Base-by-base conservation (phyloP, 2,888 invertebrate species). In the Acleris emargana region DNA sequence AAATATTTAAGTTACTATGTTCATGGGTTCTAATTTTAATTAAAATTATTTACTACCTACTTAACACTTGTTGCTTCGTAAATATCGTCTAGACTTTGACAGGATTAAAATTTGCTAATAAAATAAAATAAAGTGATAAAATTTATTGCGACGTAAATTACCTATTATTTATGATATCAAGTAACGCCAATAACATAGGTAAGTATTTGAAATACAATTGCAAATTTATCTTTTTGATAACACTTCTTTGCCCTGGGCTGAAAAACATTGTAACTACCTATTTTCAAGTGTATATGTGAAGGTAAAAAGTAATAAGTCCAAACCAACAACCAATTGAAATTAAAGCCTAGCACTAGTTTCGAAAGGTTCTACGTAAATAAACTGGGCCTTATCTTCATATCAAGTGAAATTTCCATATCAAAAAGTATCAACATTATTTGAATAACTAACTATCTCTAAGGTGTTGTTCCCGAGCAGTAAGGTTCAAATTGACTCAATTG, bases 151-250 rank as follows among this genome's bases (percentile, higher is more conserved):
- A 32, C n/a, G 13, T 54, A 18, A 5, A 38, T 18, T 42, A n/a
- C n/a, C n/a, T n/a, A 20, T 55, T 20, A 11, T 11, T 16, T 51
- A 25, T 3, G n/a, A n/a, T 13, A 49, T n/a, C 17, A 17, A 22
- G 5, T 25, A 47, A 45, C 3, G 5, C 13, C 47, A n/a, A 16
- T 16, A 17, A 4, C 16, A 6, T 32, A 18, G 3, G 5, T 32
- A 18, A 1, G 5, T 20, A 13, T 45, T 45, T 25, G 22, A 17
- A 17, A 18, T 6, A 49, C 43, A 6, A n/a, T 58, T 49, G 47
- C 32, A 13, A 32, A 58, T 38, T 49, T n/a, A 49, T 17, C 28
- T n/a, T 22, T 11, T 25, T 28, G 57, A 57, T 57, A 58, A 49
- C 28, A 28, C 18, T 49, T 32, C 58, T 58, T 58, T 58, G 58